Evolutionary conservation across 2,888 invertebrate species (phyloP).

Genomic region (Oligia strigilis): DNA sequence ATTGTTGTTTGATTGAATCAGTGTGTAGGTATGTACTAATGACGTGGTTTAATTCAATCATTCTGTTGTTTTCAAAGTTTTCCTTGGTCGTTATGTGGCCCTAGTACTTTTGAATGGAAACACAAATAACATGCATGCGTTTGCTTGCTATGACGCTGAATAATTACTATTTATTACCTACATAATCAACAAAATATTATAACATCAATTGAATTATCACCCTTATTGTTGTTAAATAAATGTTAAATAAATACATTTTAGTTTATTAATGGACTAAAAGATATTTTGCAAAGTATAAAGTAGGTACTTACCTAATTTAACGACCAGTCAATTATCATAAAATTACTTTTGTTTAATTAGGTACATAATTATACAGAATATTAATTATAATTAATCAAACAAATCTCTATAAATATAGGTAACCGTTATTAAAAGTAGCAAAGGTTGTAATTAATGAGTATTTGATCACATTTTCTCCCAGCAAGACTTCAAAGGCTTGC

Average conservation of each 20-base stretch:
- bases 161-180: background rate
- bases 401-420: background rate
- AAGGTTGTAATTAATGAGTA: background rate
- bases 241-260: too few relatives aligned
- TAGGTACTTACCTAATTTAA: background rate
- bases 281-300: too few relatives aligned
- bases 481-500: background rate
- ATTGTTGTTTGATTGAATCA: conserved; percentile 9
- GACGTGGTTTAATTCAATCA: background rate
- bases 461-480: background rate
- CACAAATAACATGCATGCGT: background rate
- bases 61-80: conserved; percentile 9
- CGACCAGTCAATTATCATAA: background rate
- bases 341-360: background rate
- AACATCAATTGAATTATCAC: background rate
- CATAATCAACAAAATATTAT: background rate
- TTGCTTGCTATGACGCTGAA: background rate
- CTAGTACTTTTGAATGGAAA: conserved; percentile 18
- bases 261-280: too few relatives aligned
- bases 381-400: background rate
- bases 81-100: conserved; percentile 10
- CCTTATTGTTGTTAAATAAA: too few relatives aligned
- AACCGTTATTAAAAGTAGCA: background rate
- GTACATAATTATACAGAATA: background rate
- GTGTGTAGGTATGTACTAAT: background rate